phyloP scores from a whole-genome alignment of 2,797 vertebrate species.

The Myotis planiceps region DNA sequence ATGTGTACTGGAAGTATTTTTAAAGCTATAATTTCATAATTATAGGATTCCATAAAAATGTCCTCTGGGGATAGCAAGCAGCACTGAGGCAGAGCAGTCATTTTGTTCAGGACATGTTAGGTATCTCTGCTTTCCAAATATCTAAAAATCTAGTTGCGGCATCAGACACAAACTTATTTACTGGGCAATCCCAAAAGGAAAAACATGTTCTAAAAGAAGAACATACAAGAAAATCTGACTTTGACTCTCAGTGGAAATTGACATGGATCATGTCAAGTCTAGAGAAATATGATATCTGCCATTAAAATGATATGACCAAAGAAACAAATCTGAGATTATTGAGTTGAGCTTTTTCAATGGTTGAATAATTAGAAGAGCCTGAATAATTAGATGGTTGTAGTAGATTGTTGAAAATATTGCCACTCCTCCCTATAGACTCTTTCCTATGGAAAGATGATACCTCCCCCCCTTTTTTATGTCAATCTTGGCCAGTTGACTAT shows the following conservation, averaged over 20 bases:
- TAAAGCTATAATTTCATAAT: background rate
- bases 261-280: background rate
- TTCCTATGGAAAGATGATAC: background rate
- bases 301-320: background rate
- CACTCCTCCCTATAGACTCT: background rate
- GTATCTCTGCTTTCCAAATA: slow-evolving; percentile 29
- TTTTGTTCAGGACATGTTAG: background rate
- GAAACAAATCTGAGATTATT: background rate
- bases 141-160: slow-evolving; percentile 13
- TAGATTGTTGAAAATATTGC: background rate
- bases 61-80: background rate
- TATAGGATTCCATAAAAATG: background rate
- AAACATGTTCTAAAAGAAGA: background rate
- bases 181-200: background rate
- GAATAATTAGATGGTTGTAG: background rate
- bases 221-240: background rate
- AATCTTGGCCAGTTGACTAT: background rate
- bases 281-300: background rate
- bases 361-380: background rate
- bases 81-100: background rate
- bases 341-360: background rate
- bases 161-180: slow-evolving; percentile 22
- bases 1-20: background rate
- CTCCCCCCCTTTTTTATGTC: background rate
- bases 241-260: background rate